These are phyloP conservation scores for Nothocercus nigrocapillus DNA, from an alignment of 2,113 vertebrate genomes.

Conservation along the genomic window DNA sequence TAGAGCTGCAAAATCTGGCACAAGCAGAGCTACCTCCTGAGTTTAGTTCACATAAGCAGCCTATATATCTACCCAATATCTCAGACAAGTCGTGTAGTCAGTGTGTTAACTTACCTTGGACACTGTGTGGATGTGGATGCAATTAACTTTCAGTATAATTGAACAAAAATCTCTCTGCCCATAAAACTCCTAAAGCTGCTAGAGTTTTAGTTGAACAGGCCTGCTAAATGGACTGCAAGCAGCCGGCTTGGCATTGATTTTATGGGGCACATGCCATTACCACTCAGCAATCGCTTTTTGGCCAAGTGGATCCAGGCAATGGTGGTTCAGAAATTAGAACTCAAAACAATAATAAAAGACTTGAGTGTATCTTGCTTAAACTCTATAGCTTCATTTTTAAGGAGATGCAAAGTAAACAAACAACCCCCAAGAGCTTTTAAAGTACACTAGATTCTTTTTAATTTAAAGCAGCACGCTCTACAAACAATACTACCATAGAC, in stretches of 20 bases:
- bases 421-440: constrained; percentile 2
- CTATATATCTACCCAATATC: background rate
- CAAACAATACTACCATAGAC: background rate
- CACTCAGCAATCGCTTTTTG: constrained; percentile 20
- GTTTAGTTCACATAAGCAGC: background rate
- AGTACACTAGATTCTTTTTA: background rate
- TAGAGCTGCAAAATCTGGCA: background rate
- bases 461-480: background rate
- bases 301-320: constrained; percentile 13
- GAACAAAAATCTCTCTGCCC: background rate
- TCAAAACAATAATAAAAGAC: constrained; percentile 56
- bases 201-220: background rate
- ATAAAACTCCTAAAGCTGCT: background rate
- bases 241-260: background rate
- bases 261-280: background rate
- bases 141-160: background rate
- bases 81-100: background rate
- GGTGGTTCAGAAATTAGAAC: constrained; percentile 36
- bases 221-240: background rate
- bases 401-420: constrained; percentile 43
- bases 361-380: constrained; percentile 34
- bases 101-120: background rate
- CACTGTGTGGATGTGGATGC: rapidly evolving
- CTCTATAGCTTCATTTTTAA: constrained; percentile 12
- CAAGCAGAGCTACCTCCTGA: background rate